Conservation (phyloP, 2,113 vertebrate genomes). For the Gymnarchus niloticus region DNA sequence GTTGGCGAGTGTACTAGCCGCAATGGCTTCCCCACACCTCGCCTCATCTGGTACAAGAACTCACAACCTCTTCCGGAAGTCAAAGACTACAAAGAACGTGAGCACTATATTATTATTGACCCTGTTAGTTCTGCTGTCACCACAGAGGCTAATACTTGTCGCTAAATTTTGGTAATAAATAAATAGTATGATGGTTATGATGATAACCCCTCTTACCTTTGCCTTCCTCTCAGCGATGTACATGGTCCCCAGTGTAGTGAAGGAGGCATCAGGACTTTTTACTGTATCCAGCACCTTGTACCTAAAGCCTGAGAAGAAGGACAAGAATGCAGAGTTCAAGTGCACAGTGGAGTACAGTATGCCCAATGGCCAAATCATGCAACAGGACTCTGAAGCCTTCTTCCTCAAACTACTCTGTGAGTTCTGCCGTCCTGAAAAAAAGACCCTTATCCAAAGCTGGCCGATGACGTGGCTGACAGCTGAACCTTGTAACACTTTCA, state of each 20-base stretch:
- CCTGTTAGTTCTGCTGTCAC: too few relatives aligned
- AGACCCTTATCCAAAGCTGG: not conserved
- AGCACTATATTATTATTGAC: not conserved
- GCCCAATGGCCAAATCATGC: conserved; percentile 40
- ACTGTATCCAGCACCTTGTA: conserved; percentile 68
- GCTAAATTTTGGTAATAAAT: too few relatives aligned
- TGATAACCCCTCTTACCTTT: not conserved
- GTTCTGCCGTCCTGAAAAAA: conserved; percentile 35
- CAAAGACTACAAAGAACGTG: conserved; percentile 44
- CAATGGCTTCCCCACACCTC: conserved; percentile 50
- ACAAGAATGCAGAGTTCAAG: conserved; percentile 64
- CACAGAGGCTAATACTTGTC: too few relatives aligned
- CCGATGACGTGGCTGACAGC: not conserved
- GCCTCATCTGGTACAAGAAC: conserved; percentile 56
- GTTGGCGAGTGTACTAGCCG: conserved; percentile 51
- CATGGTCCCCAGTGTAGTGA: conserved; percentile 61
- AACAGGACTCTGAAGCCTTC: conserved; percentile 58
- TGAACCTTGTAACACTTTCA: not conserved
- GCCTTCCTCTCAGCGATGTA: conserved; percentile 50
- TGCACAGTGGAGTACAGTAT: conserved; percentile 67
- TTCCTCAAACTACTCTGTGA: conserved; percentile 74
- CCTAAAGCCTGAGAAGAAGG: conserved; percentile 60
- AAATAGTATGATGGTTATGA: not conserved
- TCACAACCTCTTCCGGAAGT: conserved; percentile 37
- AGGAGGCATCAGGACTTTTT: conserved; percentile 70